Percentiles rank a stretch among this genome's conserved stretches.
Conservation (phyloP, 2,113 vertebrate species). For the Oryzias curvinotus region DNA sequence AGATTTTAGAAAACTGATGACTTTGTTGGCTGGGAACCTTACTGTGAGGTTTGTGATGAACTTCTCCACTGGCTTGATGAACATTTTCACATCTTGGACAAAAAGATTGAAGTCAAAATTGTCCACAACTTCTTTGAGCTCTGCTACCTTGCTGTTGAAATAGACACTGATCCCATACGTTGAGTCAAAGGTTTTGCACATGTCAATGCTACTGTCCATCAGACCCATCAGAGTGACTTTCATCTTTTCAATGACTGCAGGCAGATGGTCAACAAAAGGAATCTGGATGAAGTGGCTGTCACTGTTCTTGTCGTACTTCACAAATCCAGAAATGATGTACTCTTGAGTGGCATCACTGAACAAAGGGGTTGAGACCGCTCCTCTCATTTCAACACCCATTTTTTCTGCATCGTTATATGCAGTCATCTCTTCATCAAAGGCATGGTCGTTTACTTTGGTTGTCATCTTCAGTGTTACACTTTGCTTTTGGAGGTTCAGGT, state of each 20-base stretch:
- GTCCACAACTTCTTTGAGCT: constrained; percentile 80
- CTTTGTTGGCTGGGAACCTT: constrained; percentile 74
- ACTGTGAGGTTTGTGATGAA: constrained; percentile 66
- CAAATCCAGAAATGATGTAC: constrained; percentile 81
- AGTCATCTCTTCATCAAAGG: constrained; percentile 80
- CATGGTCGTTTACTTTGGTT: constrained; percentile 82
- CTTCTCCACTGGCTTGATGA: constrained; percentile 67
- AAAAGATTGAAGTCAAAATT: constrained; percentile 75
- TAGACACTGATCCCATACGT: constrained; percentile 77
- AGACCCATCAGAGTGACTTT: constrained; percentile 68
- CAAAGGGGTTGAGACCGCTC: constrained; percentile 76
- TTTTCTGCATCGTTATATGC: constrained; percentile 82
- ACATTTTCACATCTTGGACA: constrained; percentile 71
- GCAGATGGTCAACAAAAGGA: constrained; percentile 83
- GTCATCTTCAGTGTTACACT: constrained; percentile 78
- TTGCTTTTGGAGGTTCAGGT: constrained; percentile 85
- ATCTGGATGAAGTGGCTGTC: constrained; percentile 83
- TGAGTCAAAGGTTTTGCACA: constrained; percentile 79
- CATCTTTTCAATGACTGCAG: constrained; percentile 79
- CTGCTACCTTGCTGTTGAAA: constrained; percentile 76
- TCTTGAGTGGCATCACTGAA: constrained; percentile 70
- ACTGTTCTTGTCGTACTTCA: constrained; percentile 92
- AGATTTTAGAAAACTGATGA: constrained; percentile 74
- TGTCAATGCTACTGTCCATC: constrained; percentile 66
- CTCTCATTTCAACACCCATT: constrained; percentile 79